Conservation (phyloP, 2,888 invertebrate genomes). For the Dasypogon diadema region DNA sequence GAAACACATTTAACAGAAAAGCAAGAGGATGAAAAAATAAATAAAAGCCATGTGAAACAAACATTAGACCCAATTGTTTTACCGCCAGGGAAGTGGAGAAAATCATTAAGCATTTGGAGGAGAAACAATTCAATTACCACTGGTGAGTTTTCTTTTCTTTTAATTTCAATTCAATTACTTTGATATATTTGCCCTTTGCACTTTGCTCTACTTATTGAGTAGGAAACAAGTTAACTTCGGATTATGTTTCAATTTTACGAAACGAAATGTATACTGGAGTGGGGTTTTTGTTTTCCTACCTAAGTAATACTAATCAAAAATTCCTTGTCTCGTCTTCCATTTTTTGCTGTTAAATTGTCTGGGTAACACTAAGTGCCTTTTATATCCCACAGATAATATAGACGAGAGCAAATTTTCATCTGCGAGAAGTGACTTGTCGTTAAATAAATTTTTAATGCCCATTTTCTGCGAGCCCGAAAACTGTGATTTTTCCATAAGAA, state of each 20-base stretch:
- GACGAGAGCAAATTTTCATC: constrained; percentile 9
- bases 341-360: neutral
- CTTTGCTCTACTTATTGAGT: neutral
- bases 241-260: constrained; percentile 12
- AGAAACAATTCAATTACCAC: constrained; percentile 62
- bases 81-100: constrained; percentile 78
- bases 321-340: constrained; percentile 8
- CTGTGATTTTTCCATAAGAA: neutral
- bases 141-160: neutral
- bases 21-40: neutral
- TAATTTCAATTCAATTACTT: neutral
- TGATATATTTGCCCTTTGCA: neutral
- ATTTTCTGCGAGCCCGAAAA: neutral
- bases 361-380: neutral
- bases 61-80: constrained; percentile 66
- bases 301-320: constrained; percentile 1
- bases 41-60: neutral
- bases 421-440: neutral
- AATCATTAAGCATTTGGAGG: constrained; percentile 74
- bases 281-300: neutral
- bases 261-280: too few species aligned
- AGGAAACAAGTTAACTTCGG: neutral
- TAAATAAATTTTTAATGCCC: constrained; percentile 1
- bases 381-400: neutral
- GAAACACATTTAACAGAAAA: neutral